These are phyloP conservation scores for Eumacrocentrus americanus DNA, from an alignment of 2,888 invertebrate species.

Conservation along the genomic window DNA sequence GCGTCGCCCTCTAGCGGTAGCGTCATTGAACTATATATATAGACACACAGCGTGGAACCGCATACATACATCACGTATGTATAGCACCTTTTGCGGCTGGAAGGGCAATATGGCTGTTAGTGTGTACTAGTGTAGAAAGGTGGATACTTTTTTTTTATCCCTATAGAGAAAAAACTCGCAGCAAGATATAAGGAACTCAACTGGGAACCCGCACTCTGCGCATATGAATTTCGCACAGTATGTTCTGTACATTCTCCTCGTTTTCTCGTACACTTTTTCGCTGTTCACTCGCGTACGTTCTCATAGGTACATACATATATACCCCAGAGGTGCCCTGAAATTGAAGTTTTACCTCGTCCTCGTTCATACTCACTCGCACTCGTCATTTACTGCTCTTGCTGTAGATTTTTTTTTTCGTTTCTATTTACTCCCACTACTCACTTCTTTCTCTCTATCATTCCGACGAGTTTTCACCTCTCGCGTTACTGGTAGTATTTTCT, in stretches of 20 bases:
- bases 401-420: conserved; percentile 13
- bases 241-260: conserved; percentile 19
- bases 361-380: conserved; percentile 10
- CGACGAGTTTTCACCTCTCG: conserved; percentile 15
- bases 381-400: conserved; percentile 22
- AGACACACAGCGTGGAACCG: too few species aligned
- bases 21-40: conserved; percentile 28
- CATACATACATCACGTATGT: too few species aligned
- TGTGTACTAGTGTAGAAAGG: conserved; percentile 4
- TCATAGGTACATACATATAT: conserved; percentile 5
- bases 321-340: conserved; percentile 18
- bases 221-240: conserved; percentile 40
- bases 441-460: conserved; percentile 3
- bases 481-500: conserved; percentile 9
- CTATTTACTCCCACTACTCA: neutral
- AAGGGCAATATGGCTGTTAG: neutral
- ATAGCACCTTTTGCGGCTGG: too few species aligned
- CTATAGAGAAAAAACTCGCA: conserved; percentile 2
- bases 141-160: conserved; percentile 11
- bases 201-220: conserved; percentile 33
- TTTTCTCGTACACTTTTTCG: conserved; percentile 14
- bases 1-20: conserved; percentile 22
- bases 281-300: conserved; percentile 8
- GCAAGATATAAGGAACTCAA: conserved; percentile 36
- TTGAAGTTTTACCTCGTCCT: conserved; percentile 22